Evolutionary conservation across 2,888 invertebrate species (phyloP), one percentile per base, ranked within the genome.

Genomic region (Muschampia plurimacula): DNA sequence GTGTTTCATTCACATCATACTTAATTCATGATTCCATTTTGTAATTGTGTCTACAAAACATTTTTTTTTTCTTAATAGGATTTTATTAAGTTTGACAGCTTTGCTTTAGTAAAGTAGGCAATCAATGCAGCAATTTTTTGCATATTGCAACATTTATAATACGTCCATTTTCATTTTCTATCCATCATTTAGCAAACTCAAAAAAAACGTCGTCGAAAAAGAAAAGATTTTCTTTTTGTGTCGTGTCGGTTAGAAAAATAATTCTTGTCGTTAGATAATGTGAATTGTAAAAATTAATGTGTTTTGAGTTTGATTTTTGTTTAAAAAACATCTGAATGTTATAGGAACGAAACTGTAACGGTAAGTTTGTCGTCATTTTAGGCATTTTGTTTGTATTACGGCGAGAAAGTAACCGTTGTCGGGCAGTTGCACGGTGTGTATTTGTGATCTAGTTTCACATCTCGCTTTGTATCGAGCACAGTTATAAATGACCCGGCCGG

Each of bases 401-500:
- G 87, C 84, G 88, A 88, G 91, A 92, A 92, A 92, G 93, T 92
- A 85, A 89, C 92, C 92, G 94, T 93, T 92, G 89, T 89, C 84
- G 85, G 82, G 84, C 84, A 83, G 82, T 85, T 81, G 79, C 79
- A 82, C 81, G 80, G 80, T 82, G 72, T 86, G 85, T 84, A 87
- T 87, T 85, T 86, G 85, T 83, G 90, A 85, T 92, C 91, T 80
- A 90, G 86, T 91, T 93, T 92, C 88, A 84, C 85, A 84, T 89
- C 86, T 90, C 83, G 76, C 77, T 81, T 82, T 85, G 71, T 83
- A 87, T 84, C 84, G 83, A 85, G 83, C 82, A 86, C 84, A 77
- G 85, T 86, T 89, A 86, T 90, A 85, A 89, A 86, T 90, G 89
- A 86, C 88, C 87, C 86, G 86, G 86, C 82, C 82, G 76, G 81